Conservation (phyloP, 2,888 invertebrate genomes). For the Thelaira solivaga region DNA sequence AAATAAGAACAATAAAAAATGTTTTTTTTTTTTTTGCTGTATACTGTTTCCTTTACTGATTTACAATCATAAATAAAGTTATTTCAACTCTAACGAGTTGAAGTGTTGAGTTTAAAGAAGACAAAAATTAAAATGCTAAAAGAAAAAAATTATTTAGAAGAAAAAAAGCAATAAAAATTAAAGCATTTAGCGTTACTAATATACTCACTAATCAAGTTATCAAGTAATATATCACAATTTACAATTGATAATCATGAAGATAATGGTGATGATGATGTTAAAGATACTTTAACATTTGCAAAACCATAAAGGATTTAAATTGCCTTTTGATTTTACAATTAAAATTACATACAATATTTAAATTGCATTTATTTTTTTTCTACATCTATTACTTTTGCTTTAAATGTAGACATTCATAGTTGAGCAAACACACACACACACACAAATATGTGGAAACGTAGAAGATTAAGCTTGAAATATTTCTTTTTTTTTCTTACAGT, state of each 20-base stretch:
- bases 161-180: slow-evolving; percentile 30
- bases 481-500: slow-evolving; percentile 7
- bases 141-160: background rate
- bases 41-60: slow-evolving; percentile 5
- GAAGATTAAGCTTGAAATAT: too few relatives aligned
- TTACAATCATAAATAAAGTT: slow-evolving; percentile 44
- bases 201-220: slow-evolving; percentile 51
- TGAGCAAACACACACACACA: background rate
- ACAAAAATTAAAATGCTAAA: background rate
- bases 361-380: background rate
- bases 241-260: background rate
- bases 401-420: background rate
- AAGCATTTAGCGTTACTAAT: slow-evolving; percentile 21
- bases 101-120: slow-evolving; percentile 35
- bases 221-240: slow-evolving; percentile 34
- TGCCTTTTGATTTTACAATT: slow-evolving; percentile 33
- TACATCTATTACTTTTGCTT: background rate
- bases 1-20: slow-evolving; percentile 41
- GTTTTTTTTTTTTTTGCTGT: slow-evolving; percentile 22
- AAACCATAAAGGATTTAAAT: slow-evolving; percentile 13
- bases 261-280: background rate
- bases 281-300: slow-evolving; percentile 53
- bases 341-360: slow-evolving; percentile 33
- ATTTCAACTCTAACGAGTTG: slow-evolving; percentile 11
- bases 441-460: too few relatives aligned